Base-by-base conservation (phyloP, 2,888 invertebrate species). In the Phalera bucephala region DNA sequence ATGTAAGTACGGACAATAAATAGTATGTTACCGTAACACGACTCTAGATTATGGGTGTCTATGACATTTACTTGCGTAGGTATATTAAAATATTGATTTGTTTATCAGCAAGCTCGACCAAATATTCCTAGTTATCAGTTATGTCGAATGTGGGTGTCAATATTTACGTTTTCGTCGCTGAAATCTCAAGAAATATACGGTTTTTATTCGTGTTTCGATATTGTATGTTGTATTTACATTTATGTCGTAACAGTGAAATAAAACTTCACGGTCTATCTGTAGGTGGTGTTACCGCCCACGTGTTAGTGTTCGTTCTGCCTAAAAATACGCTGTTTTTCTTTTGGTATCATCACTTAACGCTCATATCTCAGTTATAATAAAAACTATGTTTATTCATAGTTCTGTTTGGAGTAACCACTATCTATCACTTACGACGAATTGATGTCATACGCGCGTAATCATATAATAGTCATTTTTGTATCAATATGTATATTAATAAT, bases 281-380 rank as follows among this genome's bases (percentile, higher is more conserved):
- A 48, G 74, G 74, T 41, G 65, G 48, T 47, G 52, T 57, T 52
- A 11, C 35, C 61, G 40, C 72, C 72, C 66, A 75, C 74, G 55
- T 53, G 34, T 36, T 51, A 47, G 42, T 46, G 40, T 50, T 40
- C 41, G 47, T 43, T 40, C 40, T 10, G 6, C 15, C 9, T n/a
- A n/a, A 15, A 15, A 9, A 27, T 27, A 28, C 10, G 3, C 14
- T 8, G 15, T 28, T 28, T 7, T n/a, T n/a, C n/a, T n/a, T 25
- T 2, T 13, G 2, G 11, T 25, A 25, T 25, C 22, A 7, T 2
- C 22, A 10, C 22, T 10, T 22, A 22, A 3, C 25, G 2, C 25
- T 25, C 25, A 8, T 25, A 25, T 12, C 12, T 10, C 11, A 25
- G 8, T 25, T 6, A 25, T 12, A 12, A 25, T 10, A 10, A 10